phyloP scores from a whole-genome alignment of 1,140 invertebrate species.

The Physella acuta region DNA sequence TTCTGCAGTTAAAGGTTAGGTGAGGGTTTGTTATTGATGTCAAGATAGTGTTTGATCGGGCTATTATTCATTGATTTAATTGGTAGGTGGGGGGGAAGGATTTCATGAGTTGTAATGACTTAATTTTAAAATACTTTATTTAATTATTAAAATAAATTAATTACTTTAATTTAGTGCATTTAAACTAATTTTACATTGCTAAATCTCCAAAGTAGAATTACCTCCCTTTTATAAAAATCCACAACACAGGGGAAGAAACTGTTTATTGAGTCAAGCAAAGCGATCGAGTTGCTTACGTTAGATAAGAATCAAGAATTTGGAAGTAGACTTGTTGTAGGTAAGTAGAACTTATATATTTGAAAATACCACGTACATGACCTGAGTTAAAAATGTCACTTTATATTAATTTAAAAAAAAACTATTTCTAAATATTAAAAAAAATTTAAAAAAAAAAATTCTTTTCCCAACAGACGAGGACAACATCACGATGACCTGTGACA shows the following conservation, averaged over 20 bases:
- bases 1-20: too few species aligned
- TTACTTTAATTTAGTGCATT: neutral
- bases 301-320: neutral
- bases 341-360: neutral
- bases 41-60: too few species aligned
- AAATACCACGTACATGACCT: neutral
- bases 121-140: neutral
- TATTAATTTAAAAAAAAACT: neutral
- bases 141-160: neutral
- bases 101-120: neutral
- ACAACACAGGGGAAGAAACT: constrained; percentile 3
- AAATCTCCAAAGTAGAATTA: neutral
- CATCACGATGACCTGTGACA: constrained; percentile 12
- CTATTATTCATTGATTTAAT: too few species aligned
- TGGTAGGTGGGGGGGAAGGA: too few species aligned
- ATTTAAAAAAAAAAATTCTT: neutral
- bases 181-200: neutral
- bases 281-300: neutral
- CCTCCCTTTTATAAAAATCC: neutral
- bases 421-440: neutral
- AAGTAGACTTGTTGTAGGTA: constrained; percentile 15
- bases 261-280: constrained; percentile 11
- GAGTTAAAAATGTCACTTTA: neutral
- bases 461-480: constrained; percentile 1
- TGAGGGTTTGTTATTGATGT: too few species aligned